Conservation (phyloP, 2,797 vertebrate genomes). For the Sebastes cheni region DNA sequence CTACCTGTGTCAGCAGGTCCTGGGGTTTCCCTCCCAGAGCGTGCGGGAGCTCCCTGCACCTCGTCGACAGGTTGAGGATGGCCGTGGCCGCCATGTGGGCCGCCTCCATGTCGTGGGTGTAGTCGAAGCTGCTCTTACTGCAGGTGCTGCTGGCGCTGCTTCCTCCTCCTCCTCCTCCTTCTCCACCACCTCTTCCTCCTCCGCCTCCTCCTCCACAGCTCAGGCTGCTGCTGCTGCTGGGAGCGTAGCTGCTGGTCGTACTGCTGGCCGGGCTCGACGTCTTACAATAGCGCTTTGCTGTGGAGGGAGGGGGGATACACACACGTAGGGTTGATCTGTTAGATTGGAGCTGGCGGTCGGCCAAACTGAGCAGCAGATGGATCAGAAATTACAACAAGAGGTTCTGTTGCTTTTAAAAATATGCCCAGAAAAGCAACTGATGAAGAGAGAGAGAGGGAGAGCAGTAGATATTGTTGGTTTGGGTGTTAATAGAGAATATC, state of each 20-base stretch:
- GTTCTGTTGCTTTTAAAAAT: constrained; percentile 16
- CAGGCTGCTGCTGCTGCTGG: constrained; percentile 94
- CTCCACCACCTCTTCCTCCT: constrained; percentile 14
- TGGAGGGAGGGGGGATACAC: neutral
- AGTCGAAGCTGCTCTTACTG: constrained; percentile 99
- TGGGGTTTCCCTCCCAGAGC: constrained; percentile 91
- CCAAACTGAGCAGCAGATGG: constrained; percentile 37
- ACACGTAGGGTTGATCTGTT: neutral
- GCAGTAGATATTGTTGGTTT: neutral
- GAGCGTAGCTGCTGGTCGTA: constrained; percentile 96
- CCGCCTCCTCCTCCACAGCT: constrained; percentile 82
- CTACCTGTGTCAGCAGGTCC: constrained; percentile 92
- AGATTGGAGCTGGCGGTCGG: constrained; percentile 17
- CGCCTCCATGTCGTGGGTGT: constrained; percentile 97
- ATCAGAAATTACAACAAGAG: neutral
- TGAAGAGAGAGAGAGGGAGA: neutral
- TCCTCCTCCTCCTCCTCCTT: constrained; percentile 74
- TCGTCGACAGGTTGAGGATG: constrained; percentile 97
- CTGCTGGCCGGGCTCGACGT: constrained; percentile 95
- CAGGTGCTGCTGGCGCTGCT: constrained; percentile 99
- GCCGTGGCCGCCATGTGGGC: constrained; percentile 98
- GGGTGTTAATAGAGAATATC: too few species aligned
- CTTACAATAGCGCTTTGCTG: constrained; percentile 97
- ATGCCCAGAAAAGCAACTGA: neutral
- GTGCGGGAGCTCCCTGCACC: constrained; percentile 97